phyloP scores from a whole-genome alignment of 2,888 invertebrate species.

The Diploptera punctata region DNA sequence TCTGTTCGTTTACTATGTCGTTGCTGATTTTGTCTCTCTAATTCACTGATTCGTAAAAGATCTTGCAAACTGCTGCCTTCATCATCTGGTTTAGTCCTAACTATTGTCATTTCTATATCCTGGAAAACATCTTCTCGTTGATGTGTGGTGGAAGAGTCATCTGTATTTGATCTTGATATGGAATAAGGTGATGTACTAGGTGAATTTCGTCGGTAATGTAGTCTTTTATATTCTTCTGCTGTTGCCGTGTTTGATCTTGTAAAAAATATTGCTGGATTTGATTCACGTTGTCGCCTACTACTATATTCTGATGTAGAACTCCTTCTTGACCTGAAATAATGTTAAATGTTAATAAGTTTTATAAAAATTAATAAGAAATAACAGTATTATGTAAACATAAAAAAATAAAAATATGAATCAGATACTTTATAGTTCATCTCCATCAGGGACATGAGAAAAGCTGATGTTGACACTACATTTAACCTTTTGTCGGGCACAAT shows the following conservation, averaged over 20 bases:
- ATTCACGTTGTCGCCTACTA: not conserved
- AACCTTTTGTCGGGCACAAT: no score
- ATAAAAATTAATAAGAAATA: no score
- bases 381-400: no score
- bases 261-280: not conserved
- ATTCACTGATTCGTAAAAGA: constrained; percentile 8
- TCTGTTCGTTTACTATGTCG: not conserved
- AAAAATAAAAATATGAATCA: no score
- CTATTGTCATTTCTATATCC: constrained; percentile 11
- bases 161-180: constrained; percentile 35
- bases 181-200: constrained; percentile 34
- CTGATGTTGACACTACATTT: no score
- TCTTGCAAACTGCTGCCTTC: not conserved
- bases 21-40: not conserved
- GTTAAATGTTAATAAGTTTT: no score
- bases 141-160: not conserved
- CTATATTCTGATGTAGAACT: not conserved
- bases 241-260: constrained; percentile 11
- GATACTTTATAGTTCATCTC: no score
- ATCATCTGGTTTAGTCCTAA: not conserved
- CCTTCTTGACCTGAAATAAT: constrained; percentile 17
- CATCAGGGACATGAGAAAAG: no score
- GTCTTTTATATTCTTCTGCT: constrained; percentile 18
- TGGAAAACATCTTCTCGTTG: not conserved
- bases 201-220: constrained; percentile 18